Conservation (phyloP, 2,113 vertebrate species). For the Sebastes schlegelii region DNA sequence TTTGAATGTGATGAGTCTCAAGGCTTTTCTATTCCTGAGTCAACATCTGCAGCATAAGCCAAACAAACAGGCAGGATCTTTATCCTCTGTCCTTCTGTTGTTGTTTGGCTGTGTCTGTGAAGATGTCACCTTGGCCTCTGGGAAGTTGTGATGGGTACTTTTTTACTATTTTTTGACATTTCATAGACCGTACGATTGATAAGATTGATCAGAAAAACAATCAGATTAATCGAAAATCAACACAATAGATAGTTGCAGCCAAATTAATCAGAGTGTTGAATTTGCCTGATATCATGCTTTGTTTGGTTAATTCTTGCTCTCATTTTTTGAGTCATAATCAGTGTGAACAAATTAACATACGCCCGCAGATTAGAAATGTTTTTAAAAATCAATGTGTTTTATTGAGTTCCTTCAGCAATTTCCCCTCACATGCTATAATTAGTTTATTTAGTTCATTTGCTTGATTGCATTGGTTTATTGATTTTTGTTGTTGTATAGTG, state of each 20-base stretch:
- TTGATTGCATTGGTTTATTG: constrained; percentile 44
- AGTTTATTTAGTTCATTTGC: constrained; percentile 17
- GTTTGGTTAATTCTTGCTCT: not conserved
- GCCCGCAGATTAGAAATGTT: constrained; percentile 1
- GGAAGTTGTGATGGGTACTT: not conserved
- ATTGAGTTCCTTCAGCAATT: constrained; percentile 7
- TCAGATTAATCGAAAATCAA: not conserved
- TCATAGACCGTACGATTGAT: not conserved
- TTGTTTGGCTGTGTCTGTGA: constrained; percentile 2
- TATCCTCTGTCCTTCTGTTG: constrained; percentile 5
- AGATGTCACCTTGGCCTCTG: not conserved
- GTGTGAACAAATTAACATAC: constrained; percentile 24
- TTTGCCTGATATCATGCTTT: constrained; percentile 1
- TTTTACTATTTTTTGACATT: not conserved
- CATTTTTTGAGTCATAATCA: constrained; percentile 13
- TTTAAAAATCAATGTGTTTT: constrained; percentile 13
- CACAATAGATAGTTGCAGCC: not conserved
- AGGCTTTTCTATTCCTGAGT: constrained; percentile 19
- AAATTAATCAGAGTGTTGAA: not conserved
- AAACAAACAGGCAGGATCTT: constrained; percentile 19
- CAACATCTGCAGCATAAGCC: not conserved
- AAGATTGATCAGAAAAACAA: not conserved
- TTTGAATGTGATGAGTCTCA: constrained; percentile 6
- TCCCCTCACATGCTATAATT: constrained; percentile 31
- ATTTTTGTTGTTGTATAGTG: constrained; percentile 13